Conservation (phyloP, 2,888 invertebrate species). For the Apoderus coryli region DNA sequence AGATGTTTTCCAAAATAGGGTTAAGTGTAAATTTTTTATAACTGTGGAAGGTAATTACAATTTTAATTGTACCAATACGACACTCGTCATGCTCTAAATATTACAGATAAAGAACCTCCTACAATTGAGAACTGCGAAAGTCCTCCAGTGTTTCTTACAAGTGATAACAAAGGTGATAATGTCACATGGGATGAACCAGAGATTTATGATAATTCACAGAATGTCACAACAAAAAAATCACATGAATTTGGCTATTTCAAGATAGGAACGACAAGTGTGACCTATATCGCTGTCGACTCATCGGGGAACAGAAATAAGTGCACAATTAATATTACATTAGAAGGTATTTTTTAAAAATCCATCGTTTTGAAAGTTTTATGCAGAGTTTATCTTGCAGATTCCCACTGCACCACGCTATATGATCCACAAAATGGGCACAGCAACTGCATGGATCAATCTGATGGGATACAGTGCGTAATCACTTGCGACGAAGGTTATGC, state of each 20-base stretch:
- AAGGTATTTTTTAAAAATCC: conserved; percentile 31
- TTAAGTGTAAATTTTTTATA: conserved; percentile 44
- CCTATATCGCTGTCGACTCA: conserved; percentile 42
- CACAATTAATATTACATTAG: conserved; percentile 42
- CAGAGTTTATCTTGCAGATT: no score
- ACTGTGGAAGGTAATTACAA: conserved; percentile 38
- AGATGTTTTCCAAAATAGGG: conserved; percentile 44
- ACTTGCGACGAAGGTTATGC: conserved; percentile 46
- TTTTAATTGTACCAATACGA: no score
- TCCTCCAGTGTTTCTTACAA: conserved; percentile 36
- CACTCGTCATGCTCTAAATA: no score
- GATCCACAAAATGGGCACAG: conserved; percentile 26
- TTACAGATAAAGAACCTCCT: conserved; percentile 40
- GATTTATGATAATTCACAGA: conserved; percentile 41
- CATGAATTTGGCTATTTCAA: conserved; percentile 36
- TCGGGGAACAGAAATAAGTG: conserved; percentile 44
- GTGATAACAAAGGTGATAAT: conserved; percentile 28
- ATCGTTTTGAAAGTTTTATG: background rate
- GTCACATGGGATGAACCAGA: conserved; percentile 45
- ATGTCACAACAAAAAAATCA: conserved; percentile 28
- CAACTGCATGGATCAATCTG: conserved; percentile 23
- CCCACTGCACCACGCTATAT: no score
- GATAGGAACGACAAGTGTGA: conserved; percentile 40
- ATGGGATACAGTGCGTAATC: conserved; percentile 35
- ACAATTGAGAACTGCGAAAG: conserved; percentile 42